Percentiles rank a stretch among this genome's conserved stretches.
phyloP scores from a whole-genome alignment of 2,888 invertebrate species.

The Pachliopta kotzebuea region DNA sequence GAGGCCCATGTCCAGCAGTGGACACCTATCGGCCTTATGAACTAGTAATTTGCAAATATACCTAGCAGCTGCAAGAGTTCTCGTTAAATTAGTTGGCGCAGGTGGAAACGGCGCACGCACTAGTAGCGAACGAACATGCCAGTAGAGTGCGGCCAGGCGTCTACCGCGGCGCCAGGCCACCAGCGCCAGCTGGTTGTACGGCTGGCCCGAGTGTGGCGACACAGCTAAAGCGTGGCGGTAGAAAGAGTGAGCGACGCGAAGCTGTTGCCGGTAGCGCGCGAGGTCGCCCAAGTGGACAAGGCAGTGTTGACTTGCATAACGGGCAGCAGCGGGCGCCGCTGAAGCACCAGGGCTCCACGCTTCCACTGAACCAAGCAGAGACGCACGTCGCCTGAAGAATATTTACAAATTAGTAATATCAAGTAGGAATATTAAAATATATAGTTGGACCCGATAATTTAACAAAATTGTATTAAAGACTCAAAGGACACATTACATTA shows the following conservation, averaged over 20 bases:
- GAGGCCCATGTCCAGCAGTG: no score
- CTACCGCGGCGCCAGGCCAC: constrained; percentile 90
- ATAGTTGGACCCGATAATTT: no score
- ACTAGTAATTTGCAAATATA: constrained; percentile 2
- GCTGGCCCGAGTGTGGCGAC: constrained; percentile 90
- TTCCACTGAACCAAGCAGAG: constrained; percentile 65
- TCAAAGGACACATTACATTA: no score
- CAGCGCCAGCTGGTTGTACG: constrained; percentile 93
- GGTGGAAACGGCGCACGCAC: constrained; percentile 93
- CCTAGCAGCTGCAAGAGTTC: constrained; percentile 82
- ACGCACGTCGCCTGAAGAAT: constrained; percentile 59
- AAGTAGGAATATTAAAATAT: no score
- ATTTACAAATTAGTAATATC: no score
- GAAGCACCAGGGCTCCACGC: constrained; percentile 62
- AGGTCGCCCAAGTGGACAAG: constrained; percentile 93
- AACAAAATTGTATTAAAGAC: no score
- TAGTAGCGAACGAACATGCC: constrained; percentile 90
- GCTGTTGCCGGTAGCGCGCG: constrained; percentile 90
- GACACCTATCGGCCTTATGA: no score
- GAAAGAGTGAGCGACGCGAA: constrained; percentile 90
- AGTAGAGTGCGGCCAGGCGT: constrained; percentile 90
- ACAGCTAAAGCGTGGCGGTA: constrained; percentile 89
- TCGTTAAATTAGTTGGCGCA: constrained; percentile 88
- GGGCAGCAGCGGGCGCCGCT: constrained; percentile 77
- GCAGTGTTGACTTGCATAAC: constrained; percentile 94